A percentile compares a stretch with the other conserved stretches of the same genome.
phyloP scores from a whole-genome alignment of 2,888 invertebrate species.

The Conchocele bisecta region DNA sequence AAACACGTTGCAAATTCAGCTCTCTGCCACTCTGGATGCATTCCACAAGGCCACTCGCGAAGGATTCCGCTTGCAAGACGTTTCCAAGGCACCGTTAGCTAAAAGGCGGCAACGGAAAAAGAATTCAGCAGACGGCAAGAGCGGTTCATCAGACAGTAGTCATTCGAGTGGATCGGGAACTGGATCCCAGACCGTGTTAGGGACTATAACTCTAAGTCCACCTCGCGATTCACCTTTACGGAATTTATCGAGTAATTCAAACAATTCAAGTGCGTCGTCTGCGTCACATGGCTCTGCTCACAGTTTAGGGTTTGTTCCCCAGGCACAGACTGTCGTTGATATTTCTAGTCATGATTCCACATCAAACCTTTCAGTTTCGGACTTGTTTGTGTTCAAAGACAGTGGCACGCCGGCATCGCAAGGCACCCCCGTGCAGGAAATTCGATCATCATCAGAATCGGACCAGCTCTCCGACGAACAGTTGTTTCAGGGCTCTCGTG shows the following conservation, averaged over 20 bases:
- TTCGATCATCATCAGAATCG: constrained; percentile 57
- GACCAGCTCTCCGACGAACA: constrained; percentile 43
- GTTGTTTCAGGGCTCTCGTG: constrained; percentile 46
- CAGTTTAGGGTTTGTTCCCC: constrained; percentile 77
- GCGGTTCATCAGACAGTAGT: constrained; percentile 78
- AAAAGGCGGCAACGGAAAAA: constrained; percentile 85
- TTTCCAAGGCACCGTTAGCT: constrained; percentile 88
- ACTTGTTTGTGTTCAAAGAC: constrained; percentile 29
- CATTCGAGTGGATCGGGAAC: constrained; percentile 65
- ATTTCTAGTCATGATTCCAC: constrained; percentile 42
- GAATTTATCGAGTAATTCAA: constrained; percentile 66
- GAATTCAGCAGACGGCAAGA: constrained; percentile 72
- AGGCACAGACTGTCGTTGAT: constrained; percentile 41
- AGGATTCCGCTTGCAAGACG: constrained; percentile 90
- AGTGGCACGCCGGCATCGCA: constrained; percentile 2
- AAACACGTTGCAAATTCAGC: constrained; percentile 84
- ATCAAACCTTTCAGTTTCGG: constrained; percentile 16
- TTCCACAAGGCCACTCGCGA: constrained; percentile 88
- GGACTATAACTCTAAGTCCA: constrained; percentile 7
- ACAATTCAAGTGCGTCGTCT: constrained; percentile 65
- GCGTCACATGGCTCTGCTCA: constrained; percentile 68
- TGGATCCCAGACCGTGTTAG: constrained; percentile 50
- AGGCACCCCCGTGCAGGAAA: constrained; percentile 39
- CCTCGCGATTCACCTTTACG: constrained; percentile 65
- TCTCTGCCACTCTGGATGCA: constrained; percentile 87